Evolutionary conservation across 2,797 vertebrate species (phyloP), one percentile per base, ranked within the genome.

Genomic region (Nasua narica): DNA sequence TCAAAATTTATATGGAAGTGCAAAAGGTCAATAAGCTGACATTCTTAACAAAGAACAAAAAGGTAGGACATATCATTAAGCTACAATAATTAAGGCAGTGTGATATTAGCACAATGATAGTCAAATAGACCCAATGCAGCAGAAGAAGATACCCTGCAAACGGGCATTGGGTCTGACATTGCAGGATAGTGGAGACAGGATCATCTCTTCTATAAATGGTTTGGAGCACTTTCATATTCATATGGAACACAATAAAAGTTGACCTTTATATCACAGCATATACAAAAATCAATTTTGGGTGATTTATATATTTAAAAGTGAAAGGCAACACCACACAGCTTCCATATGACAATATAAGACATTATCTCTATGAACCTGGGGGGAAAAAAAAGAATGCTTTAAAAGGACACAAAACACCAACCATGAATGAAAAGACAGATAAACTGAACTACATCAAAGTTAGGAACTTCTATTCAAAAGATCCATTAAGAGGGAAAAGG

Each of bases 381-480:
- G 46, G n/a, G 16, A 11, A 60, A 58, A 58, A 54, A 16, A 84
- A n/a, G 5, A 78, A 60, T 79, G 92, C n/a, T 92, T 90, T 67
- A 46, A 65, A 87, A 94, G n/a, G 19, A 76, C 43, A 50, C 13
- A 50, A 87, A 46, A 2, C 67, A 74, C 46, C 70, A 72, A 54
- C 32, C 50, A 60, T 67, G 76, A 91, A 92, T 16, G 21, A 82
- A 78, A 79, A 74, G 46, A 70, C 2, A 65, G 58, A 65, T 52
- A 79, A 78, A 91, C 23, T 69, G 19, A 62, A 43, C 29, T 90
- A 60, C 54, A 85, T 56, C 82, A 81, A 95, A 88, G 69, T 90
- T 58, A 83, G 40, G n/a, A 78, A 37, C 8, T 48, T 89, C 29
- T 90, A 13, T 72, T 94, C 87, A 91, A 97, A 94, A 88, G 37